Evolutionary conservation across 2,888 invertebrate genomes (phyloP).

Genomic region (Pseudococcus jackbeardsleyi): DNA sequence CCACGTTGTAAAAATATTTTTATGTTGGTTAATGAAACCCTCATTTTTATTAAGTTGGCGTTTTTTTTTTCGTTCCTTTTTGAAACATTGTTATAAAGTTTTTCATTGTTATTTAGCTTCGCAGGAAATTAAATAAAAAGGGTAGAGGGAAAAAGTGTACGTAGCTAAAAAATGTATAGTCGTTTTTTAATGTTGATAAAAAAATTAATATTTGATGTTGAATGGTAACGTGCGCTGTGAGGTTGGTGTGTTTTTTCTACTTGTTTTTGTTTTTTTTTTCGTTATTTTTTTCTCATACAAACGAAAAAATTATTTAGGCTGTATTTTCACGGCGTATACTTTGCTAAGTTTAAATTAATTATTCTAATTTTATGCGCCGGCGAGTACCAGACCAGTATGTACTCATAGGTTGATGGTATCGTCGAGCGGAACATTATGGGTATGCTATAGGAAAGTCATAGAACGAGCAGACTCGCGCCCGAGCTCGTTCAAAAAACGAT

Average conservation of each 20-base stretch:
- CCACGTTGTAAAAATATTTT: slow-evolving; percentile 46
- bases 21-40: slow-evolving; percentile 51
- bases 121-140: slow-evolving; percentile 54
- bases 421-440: slow-evolving; percentile 39
- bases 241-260: background rate
- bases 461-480: background rate
- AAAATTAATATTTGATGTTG: slow-evolving; percentile 56
- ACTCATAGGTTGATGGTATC: background rate
- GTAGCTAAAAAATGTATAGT: slow-evolving; percentile 28
- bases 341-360: slow-evolving; percentile 51
- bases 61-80: slow-evolving; percentile 45
- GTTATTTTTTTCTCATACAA: background rate
- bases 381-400: slow-evolving; percentile 20
- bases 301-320: slow-evolving; percentile 53
- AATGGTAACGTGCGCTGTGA: slow-evolving; percentile 24
- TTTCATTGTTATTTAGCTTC: slow-evolving; percentile 52
- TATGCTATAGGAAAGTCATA: background rate
- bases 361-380: slow-evolving; percentile 50
- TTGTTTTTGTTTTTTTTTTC: slow-evolving; percentile 4
- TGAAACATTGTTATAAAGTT: slow-evolving; percentile 49
- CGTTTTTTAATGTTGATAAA: slow-evolving; percentile 45
- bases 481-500: slow-evolving; percentile 36
- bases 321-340: slow-evolving; percentile 46
- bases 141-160: slow-evolving; percentile 25
- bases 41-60: slow-evolving; percentile 50